Evolutionary conservation across 2,797 vertebrate genomes (phyloP), one percentile per base, ranked within the genome.

Genomic region (Manis pentadactyla): DNA sequence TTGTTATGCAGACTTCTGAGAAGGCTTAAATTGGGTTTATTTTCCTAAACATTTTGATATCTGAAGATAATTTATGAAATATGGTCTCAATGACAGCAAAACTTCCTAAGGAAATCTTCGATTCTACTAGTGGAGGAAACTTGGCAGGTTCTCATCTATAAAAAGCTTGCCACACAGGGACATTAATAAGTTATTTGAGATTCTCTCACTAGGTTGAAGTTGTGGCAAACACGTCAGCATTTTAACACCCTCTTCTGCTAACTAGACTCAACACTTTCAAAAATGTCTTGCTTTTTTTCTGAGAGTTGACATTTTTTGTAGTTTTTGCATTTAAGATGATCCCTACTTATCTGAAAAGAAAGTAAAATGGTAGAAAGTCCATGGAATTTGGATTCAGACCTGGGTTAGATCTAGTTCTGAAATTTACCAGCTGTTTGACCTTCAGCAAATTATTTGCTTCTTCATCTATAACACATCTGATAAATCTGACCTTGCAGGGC

Each of bases 171-270:
- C 89, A 97, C 91, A 75, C 49, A 61, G 37, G 27, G 79, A 63
- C 64, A 27, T 55, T 71, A 83, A 77, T 71, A 83, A 77, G 88
- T 90, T 68, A 57, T 79, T 49, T 92, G 27, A 51, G 97, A 51
- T 93, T 97, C 34, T 69, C 61, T 83, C 74, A 90, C 11, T 37
- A 87, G 71, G 53, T 87, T 79, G 61, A 23, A 53, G 11, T 82
- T 82, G 77, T 94, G 51, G 59, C 93, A 49, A 97, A 63, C 11
- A 0, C 55, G 61, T 95, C 13, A 93, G 95, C 92, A 96, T 77
- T 97, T 97, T 97, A 81, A 37, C 75, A 90, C 42, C 88, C 93
- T 90, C 61, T 95, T 93, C 57, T 87, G 85, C 61, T 95, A 97
- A 96, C 66, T 84, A 98, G 87, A 94, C 69, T 79, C 55, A 79